Evolutionary conservation across 2,797 vertebrate genomes (phyloP), one percentile per base, ranked within the genome.

Genomic region (Gallirallus australis): DNA sequence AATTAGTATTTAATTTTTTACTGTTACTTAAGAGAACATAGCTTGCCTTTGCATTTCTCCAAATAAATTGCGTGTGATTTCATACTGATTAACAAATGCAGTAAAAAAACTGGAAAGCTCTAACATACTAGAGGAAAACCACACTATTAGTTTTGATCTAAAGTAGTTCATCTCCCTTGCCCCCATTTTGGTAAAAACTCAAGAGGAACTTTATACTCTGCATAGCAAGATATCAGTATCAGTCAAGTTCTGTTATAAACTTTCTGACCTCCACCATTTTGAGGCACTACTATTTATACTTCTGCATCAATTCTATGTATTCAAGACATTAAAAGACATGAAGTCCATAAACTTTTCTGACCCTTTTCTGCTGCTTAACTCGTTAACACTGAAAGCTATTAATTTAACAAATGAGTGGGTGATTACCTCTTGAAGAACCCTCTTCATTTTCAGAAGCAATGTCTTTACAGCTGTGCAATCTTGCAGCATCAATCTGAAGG

Each of bases 401-500:
- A 89, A 90, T 89, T 56, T 92, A 86, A 84, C 40, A 93, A 89
- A 82, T 66, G 48, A 89, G 35, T 35, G 33, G 80, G 73, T 40
- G 50, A 91, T 97, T 98, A 99, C 99, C 99, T 99, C 99, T 97
- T 99, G 99, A 76, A 99, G 98, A 86, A 99, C 98, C 94, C 99
- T 98, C 94, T 99, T 99, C 98, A 99, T 98, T 96, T 99, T 99
- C 89, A 99, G 97, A 76, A 99, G 98, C 82, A 99, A 95, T 0
- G 99, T 99, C 98, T 99, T 99, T 25, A 99, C 99, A 61, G 99
- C 98, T 9, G 99, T 99, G 92, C 99, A 99, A 96, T 99, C 99
- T 93, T 99, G 99, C 93, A 99, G 98, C 99, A 99, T 99, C 97
- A 99, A 35, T 96, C 99, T 98, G 94, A 99, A 98, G 3, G 99